Evolutionary conservation across 2,113 vertebrate species (phyloP), one percentile per base, ranked within the genome.

Genomic region (Anhinga rufa): DNA sequence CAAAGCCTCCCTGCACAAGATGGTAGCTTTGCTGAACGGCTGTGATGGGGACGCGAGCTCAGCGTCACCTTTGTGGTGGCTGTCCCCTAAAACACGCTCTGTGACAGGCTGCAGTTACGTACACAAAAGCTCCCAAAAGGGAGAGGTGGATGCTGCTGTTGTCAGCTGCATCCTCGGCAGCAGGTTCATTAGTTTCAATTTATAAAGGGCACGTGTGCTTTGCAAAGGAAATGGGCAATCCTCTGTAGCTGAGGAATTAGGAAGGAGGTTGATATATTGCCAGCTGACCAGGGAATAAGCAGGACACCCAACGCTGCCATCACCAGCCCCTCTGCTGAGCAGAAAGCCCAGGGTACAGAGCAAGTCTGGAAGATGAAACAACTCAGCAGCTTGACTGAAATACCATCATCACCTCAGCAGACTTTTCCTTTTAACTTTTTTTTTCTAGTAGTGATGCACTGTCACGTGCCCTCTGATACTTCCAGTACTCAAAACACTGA

Each of bases 71-170:
- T 10, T 18, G 77, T 0, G 1, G n/a, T 18, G 40, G 12, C 17
- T 16, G 24, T 36, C 26, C 32, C 42, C n/a, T 62, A 34, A 57
- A 85, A 58, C 32, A 26, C 7, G 2, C 4, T 20, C 34, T 65
- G 12, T 12, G 31, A 4, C 0, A 0, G 5, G 25, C 15, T 55
- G 16, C 1, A 2, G 6, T 38, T 9, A n/a, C 10, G 3, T 9
- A 17, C 17, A n/a, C 28, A 15, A 25, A 46, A n/a, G 24, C 29
- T 62, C 34, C 54, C 25, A 18, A 24, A 36, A 48, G 7, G 54
- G 24, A 44, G 19, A 40, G 40, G 32, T 0, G 19, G 58, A 20
- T 46, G 31, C 51, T 51, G 20, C 6, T 1, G 2, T 9, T 4
- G 2, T 25, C 32, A 72, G 52, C 38, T 38, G 52, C 64, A 36